A percentile compares a stretch with the other conserved stretches of the same genome.
These are phyloP conservation scores for Penaeus indicus DNA, from an alignment of 1,140 invertebrate species.

Conservation along the genomic window DNA sequence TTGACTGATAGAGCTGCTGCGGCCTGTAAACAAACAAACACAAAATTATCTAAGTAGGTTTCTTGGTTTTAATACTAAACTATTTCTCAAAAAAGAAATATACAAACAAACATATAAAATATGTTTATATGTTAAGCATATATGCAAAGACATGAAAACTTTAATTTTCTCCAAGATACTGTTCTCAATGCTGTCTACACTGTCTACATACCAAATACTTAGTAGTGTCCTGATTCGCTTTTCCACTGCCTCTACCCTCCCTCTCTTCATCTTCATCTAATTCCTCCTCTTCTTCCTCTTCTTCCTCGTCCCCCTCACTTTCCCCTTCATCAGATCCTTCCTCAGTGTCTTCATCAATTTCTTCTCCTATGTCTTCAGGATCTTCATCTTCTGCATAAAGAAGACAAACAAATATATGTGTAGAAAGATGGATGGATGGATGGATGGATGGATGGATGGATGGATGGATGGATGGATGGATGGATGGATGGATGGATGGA, in stretches of 20 bases:
- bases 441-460: background rate
- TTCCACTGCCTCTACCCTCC: constrained; percentile 7
- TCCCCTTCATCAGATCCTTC: constrained; percentile 37
- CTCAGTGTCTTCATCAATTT: constrained; percentile 24
- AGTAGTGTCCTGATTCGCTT: constrained; percentile 21
- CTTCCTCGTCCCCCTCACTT: constrained; percentile 12
- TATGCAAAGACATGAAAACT: background rate
- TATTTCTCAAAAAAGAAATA: background rate
- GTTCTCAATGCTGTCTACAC: background rate
- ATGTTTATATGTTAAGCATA: too few species aligned
- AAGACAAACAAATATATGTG: background rate
- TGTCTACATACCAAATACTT: constrained; percentile 2
- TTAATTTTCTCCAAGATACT: too few species aligned
- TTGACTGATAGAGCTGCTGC: constrained; percentile 62
- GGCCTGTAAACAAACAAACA: constrained; percentile 40
- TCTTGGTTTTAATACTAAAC: background rate
- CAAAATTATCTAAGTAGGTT: background rate
- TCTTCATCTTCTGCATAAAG: constrained; percentile 15
- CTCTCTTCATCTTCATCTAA: background rate
- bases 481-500: background rate
- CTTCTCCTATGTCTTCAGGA: constrained; percentile 43
- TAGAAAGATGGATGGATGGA: background rate
- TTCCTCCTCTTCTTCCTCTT: background rate
- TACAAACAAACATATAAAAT: background rate
- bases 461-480: background rate